Conservation (phyloP, 2,113 vertebrate species). For the Aplodontia rufa region DNA sequence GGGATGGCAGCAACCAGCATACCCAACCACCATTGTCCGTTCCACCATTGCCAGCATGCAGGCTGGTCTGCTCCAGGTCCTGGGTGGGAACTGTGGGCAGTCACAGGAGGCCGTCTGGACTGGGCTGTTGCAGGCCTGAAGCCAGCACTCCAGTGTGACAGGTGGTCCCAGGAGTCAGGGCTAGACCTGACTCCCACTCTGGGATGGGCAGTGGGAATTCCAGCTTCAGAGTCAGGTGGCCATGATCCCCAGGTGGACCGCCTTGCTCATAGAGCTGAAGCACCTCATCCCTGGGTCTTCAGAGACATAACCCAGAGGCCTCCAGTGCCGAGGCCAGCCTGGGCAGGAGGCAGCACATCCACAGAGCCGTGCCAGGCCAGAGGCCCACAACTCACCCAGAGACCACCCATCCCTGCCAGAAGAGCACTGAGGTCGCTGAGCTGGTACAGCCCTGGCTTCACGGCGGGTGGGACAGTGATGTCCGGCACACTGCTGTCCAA, state of each 20-base stretch:
- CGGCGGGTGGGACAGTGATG: no score
- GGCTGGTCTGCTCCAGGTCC: no score
- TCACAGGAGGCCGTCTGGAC: not conserved
- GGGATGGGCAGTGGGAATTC: no score
- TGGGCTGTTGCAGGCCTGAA: not conserved
- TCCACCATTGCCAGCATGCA: no score
- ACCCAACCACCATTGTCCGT: no score
- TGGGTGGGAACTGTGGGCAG: not conserved
- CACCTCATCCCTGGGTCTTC: fast-evolving
- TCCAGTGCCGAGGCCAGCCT: fast-evolving
- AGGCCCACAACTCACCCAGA: no score
- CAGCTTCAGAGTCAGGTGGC: no score
- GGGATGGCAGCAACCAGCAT: no score
- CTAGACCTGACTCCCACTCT: not conserved
- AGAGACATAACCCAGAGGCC: no score
- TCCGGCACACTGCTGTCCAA: no score
- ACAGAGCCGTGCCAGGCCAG: no score
- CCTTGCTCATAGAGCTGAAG: not conserved
- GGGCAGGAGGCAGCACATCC: not conserved
- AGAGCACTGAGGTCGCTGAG: no score
- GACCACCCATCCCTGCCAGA: fast-evolving
- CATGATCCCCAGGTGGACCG: fast-evolving
- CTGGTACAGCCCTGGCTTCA: not conserved
- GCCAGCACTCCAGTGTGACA: not conserved
- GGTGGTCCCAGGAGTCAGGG: not conserved